Base-by-base conservation (phyloP, 2,797 vertebrate genomes). In the Craterocephalus amniculus region DNA sequence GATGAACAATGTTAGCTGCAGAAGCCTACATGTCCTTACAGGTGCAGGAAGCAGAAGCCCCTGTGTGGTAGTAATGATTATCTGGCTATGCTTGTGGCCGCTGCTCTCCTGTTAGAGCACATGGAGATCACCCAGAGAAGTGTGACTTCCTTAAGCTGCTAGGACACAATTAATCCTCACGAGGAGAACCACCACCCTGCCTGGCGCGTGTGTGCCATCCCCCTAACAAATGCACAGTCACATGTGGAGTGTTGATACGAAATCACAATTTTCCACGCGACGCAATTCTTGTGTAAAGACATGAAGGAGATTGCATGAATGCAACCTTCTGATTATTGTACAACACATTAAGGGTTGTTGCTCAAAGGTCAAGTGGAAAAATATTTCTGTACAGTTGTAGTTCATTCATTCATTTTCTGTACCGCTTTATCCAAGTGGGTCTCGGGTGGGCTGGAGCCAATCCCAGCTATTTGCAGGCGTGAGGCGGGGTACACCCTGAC, bases 101-200 rank as follows among this genome's bases (percentile, higher is more conserved):
- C 70, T 27, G 27, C 32, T 61, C 66, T 69, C 64, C 49, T 58
- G 78, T 76, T 59, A 70, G 72, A 87, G 87, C 89, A 87, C 87
- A 87, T 90, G 92, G 83, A 84, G 85, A 84, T 92, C 87, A 91
- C 79, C 81, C 81, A 82, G 78, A 71, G 79, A 86, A 88, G 82
- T 92, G 87, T 92, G 90, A 93, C 90, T 91, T 92, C 89, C 83
- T 79, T 92, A 91, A 93, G 88, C 91, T 82, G 79, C 70, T 90
- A 86, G 91, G 70, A 89, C 84, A 93, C 70, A 77, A 86, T 91
- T 88, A 89, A 61, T 20, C 26, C 83, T 90, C 91, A 84, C 80
- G 82, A 93, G 91, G 88, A 83, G 67, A 69, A 70, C 69, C 52
- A 83, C 72, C 82, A 75, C 27, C 61, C 80, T 81, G 71, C 64